Percentiles rank a stretch among this genome's conserved stretches.
Evolutionary conservation across 2,113 vertebrate species (phyloP).

Genomic region (Podarcis cretensis): DNA sequence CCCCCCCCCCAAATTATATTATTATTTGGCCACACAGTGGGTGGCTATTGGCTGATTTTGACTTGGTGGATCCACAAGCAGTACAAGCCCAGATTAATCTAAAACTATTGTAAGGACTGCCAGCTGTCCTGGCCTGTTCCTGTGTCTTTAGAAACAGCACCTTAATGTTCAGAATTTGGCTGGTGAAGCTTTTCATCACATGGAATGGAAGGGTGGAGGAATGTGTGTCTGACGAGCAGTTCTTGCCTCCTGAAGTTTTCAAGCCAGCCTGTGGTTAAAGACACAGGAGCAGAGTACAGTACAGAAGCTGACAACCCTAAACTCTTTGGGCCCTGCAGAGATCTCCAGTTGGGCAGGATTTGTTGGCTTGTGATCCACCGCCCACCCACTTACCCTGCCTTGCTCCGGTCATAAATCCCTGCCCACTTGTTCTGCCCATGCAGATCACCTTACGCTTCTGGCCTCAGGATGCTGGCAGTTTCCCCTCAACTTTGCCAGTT

Average conservation of each 20-base stretch:
- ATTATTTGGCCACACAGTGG: background rate
- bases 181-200: background rate
- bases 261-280: background rate
- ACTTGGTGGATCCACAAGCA: background rate
- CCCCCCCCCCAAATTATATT: too few species aligned
- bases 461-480: background rate
- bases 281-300: background rate
- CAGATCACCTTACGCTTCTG: background rate
- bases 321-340: background rate
- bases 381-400: background rate
- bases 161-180: background rate
- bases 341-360: background rate
- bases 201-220: background rate
- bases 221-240: background rate
- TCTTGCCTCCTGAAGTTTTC: background rate
- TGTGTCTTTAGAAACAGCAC: background rate
- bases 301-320: background rate
- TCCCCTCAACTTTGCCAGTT: background rate
- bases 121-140: background rate
- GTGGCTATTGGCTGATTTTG: background rate
- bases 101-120: background rate
- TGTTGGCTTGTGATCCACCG: background rate
- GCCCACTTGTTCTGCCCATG: background rate
- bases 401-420: background rate
- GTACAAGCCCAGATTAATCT: background rate